Conservation (phyloP, 2,888 invertebrate genomes). For the Xestia sexstrigata region DNA sequence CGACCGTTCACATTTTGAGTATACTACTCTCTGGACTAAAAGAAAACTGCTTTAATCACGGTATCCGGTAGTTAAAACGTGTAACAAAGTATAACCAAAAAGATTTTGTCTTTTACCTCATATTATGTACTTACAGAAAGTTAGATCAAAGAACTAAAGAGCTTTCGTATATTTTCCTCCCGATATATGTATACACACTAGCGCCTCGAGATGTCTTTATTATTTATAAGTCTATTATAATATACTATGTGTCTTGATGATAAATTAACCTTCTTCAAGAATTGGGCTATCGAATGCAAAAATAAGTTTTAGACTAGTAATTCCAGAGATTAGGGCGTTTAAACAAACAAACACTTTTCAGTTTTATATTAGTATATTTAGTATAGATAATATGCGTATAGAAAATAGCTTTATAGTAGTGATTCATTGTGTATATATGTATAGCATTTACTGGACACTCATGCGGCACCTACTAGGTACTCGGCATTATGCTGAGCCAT, state of each 20-base stretch:
- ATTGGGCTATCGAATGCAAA: not conserved
- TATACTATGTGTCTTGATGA: not conserved
- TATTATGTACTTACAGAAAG: not conserved
- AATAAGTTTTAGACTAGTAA: not conserved
- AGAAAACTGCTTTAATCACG: not conserved
- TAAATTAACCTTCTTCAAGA: not conserved
- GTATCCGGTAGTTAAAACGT: not conserved
- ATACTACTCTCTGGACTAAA: not conserved
- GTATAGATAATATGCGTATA: not conserved
- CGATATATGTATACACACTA: too few relatives aligned
- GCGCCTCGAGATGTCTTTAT: not conserved
- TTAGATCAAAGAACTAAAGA: not conserved
- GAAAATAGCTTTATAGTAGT: not conserved
- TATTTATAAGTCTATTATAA: not conserved
- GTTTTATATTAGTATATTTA: not conserved
- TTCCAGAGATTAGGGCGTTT: not conserved
- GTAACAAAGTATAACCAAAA: not conserved
- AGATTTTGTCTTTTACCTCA: not conserved
- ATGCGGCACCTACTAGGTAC: slow-evolving; percentile 7
- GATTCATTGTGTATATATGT: slow-evolving; percentile 18
- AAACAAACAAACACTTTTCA: not conserved
- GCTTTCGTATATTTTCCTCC: not conserved
- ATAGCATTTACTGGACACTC: slow-evolving; percentile 10
- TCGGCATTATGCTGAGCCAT: slow-evolving; percentile 25
- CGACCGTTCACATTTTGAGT: not conserved